Base-by-base conservation (phyloP, 2,113 vertebrate genomes). In the Plectropomus leopardus region DNA sequence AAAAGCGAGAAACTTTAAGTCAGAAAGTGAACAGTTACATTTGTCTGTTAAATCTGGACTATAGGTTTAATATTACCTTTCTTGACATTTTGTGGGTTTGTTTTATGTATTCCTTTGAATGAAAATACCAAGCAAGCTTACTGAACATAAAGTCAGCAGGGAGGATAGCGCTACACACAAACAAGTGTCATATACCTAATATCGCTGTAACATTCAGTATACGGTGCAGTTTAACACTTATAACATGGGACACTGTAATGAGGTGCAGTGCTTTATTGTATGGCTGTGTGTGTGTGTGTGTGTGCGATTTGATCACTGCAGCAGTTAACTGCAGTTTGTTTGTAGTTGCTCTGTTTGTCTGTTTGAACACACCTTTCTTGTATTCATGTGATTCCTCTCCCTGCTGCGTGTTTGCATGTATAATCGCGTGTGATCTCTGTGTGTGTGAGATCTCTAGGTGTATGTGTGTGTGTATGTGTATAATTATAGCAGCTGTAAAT, bases 401-500 rank as follows among this genome's bases (percentile, higher is more conserved):
- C 50, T 54, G 63, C 54, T 67, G 58, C 14, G 63, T 79, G 86
- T 67, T 36, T 82, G 60, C 2, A 13, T 40, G 42, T 1, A 61
- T 47, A 69, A 5, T 34, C 55, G 26, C 78, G 75, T 66, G 44
- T 54, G 24, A 42, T 55, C 1, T 55, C 0, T 47, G 53, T 48
- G 58, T 72, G 60, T 61, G n/a, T 61, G 9, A 8, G 59, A 45
- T 45, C 16, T 42, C 34, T 17, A 30, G 0, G 69, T 71, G 59
- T 80, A 30, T 1, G 69, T 71, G 59, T 80, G 53, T 63, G 78
- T 65, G 55, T 28, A 0, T 75, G 76, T 26, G 21, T 74, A 0
- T 82, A 50, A 82, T 85, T 78, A 59, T 58, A 81, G 77, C 51
- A 55, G 80, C 74, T 48, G 70, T 78, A 88, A 84, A 76, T 79